These are phyloP conservation scores for Pipistrellus kuhlii DNA, from an alignment of 2,797 vertebrate species.

Conservation along the genomic window DNA sequence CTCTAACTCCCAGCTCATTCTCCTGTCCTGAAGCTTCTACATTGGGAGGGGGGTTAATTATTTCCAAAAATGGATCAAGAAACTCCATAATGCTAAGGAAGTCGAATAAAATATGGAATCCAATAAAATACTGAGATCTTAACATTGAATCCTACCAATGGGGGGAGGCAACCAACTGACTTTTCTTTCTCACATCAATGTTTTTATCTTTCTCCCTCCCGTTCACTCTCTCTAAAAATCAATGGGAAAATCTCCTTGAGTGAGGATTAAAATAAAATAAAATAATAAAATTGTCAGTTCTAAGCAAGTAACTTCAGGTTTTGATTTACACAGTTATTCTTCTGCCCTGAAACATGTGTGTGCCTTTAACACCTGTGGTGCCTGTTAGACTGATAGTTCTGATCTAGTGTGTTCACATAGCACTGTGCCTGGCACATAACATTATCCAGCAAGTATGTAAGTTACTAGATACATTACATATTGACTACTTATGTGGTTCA, in stretches of 20 bases:
- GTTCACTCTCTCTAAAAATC: no score
- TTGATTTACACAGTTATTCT: not conserved
- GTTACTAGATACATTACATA: not conserved
- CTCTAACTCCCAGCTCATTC: not conserved
- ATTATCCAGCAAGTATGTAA: not conserved
- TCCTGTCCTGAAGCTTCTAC: not conserved
- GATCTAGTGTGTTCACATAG: not conserved
- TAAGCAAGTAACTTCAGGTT: not conserved
- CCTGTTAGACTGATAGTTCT: not conserved
- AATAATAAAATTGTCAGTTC: not conserved
- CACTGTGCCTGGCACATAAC: not conserved
- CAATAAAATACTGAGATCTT: not conserved
- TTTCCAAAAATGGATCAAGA: slow-evolving; percentile 26
- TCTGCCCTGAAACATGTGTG: not conserved
- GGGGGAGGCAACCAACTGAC: not conserved
- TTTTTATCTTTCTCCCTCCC: no score
- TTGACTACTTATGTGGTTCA: not conserved
- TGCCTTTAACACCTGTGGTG: not conserved
- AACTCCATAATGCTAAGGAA: not conserved
- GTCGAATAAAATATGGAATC: not conserved
- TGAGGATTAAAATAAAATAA: no score
- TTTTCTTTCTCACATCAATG: no score
- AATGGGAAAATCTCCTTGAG: no score
- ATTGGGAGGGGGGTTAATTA: not conserved
- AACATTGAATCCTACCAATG: not conserved